Evolutionary conservation across 2,113 vertebrate genomes (phyloP), one percentile per base, ranked within the genome.

Genomic region (Platichthys flesus): DNA sequence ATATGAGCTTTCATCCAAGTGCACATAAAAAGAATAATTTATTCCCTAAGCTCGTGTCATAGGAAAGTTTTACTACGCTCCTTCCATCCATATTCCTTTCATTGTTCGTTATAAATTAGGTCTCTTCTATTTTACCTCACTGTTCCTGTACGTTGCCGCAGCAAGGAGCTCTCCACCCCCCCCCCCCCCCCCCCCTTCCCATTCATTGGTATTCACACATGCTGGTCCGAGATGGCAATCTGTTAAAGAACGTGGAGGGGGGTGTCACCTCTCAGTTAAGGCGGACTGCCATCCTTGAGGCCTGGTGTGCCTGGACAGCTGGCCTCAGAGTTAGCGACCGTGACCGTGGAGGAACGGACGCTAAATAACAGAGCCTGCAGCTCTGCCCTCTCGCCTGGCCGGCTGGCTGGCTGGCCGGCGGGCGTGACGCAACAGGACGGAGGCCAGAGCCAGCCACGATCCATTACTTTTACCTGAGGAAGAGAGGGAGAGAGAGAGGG

Each of bases 381-480:
- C 83, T 23, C 76, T 66, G 63, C 75, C 79, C 68, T 45, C 64
- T 68, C 18, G 31, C 65, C 83, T 12, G 72, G 71, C 73, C 37
- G 67, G 58, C 66, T 71, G 51, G 74, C 78, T 63, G 78, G 76
- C 82, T 81, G 84, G 74, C 84, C 67, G 71, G 86, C 82, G 68
- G 83, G 86, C 79, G 79, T 90, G 89, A 90, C 81, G 82, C 49
- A 84, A 79, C 83, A 76, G 80, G 82, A 83, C 78, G 79, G 81
- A 76, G 78, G 86, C 79, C 68, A 62, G 82, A 83, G 76, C 82
- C 73, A 71, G 85, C 87, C 78, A 80, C 90, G 83, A 90, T 91
- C 89, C 88, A 92, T 92, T 91, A 91, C 90, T 88, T 83, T 83
- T 86, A 90, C 89, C 86, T 87, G 88, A 77, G 86, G 72, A 82